Evolutionary conservation across 1,140 invertebrate genomes (phyloP), one percentile per base, ranked within the genome.

Genomic region (Lepidurus packardi): DNA sequence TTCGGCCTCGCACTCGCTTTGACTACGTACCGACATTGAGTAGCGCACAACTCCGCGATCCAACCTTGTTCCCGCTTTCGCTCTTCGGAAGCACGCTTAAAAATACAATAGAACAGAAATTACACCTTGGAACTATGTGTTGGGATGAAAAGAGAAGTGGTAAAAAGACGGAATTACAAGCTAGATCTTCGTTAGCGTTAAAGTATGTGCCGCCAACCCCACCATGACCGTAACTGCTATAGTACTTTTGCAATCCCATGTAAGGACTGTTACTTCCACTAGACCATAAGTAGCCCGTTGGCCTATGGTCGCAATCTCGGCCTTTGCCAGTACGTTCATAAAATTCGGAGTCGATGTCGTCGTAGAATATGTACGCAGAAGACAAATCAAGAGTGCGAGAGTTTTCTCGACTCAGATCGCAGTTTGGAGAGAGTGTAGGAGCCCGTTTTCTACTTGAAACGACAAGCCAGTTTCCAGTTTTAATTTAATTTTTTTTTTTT

Each of bases 281-380:
- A 21, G 53, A 13, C 53, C 53, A 65, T 16, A 65, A 65, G 21
- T 65, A 65, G 6, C 53, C 53, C 13, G 53, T 21, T 7, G 16
- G 16, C 8, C 13, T 9, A 9, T 77, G 75, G 53, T 80, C 41
- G 45, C 79, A 80, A n/a, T 65, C 47, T 3, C 44, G 43, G 34
- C 79, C 79, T 9, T 73, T 73, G 44, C 78, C 78, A 13, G 75
- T 73, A 24, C 89, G 85, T 80, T 92, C 90, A 82, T 92, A 93
- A 81, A 92, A 93, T 83, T 93, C 92, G 80, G 90, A 93, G 45
- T 91, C 89, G 16, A 89, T 87, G 84, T 93, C 92, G 16, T 88
- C 85, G 10, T 88, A 85, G 65, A 92, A 89, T 82, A 92, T 90
- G 41, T 41, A 65, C n/a, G 53, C n/a, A 21, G 74, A 65, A 1